Conservation (phyloP, 2,888 invertebrate species). For the Yponomeuta malinellus region DNA sequence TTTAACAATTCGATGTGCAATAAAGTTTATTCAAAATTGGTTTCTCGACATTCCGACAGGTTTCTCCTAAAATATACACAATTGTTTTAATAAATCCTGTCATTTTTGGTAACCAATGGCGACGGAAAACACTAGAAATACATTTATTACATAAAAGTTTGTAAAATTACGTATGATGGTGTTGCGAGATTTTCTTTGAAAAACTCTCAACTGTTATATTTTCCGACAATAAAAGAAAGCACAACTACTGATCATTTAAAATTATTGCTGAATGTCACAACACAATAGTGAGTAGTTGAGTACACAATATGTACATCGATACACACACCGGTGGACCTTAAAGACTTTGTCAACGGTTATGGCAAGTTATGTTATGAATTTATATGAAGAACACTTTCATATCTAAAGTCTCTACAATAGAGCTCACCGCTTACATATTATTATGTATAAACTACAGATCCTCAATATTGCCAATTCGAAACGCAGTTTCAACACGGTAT, state of each 20-base stretch:
- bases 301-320: conserved; percentile 12
- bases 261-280: conserved; percentile 67
- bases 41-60: conserved; percentile 59
- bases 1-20: conserved; percentile 72
- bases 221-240: conserved; percentile 9
- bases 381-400: conserved; percentile 16
- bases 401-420: conserved; percentile 29
- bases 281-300: conserved; percentile 26
- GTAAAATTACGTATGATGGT: conserved; percentile 65
- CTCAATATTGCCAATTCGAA: not conserved
- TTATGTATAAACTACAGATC: conserved; percentile 34
- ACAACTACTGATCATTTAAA: conserved; percentile 19
- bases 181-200: conserved; percentile 55
- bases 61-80: conserved; percentile 67
- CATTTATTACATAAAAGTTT: conserved; percentile 42
- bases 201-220: conserved; percentile 36
- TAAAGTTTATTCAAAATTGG: conserved; percentile 54
- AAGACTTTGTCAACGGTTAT: not conserved
- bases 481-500: not conserved
- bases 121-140: conserved; percentile 63
- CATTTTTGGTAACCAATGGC: conserved; percentile 76
- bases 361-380: conserved; percentile 9
- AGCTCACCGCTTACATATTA: conserved; percentile 33
- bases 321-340: not conserved
- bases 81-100: conserved; percentile 70